These are phyloP conservation scores for Dicycla oo DNA, from an alignment of 2,888 invertebrate species.

Conservation along the genomic window DNA sequence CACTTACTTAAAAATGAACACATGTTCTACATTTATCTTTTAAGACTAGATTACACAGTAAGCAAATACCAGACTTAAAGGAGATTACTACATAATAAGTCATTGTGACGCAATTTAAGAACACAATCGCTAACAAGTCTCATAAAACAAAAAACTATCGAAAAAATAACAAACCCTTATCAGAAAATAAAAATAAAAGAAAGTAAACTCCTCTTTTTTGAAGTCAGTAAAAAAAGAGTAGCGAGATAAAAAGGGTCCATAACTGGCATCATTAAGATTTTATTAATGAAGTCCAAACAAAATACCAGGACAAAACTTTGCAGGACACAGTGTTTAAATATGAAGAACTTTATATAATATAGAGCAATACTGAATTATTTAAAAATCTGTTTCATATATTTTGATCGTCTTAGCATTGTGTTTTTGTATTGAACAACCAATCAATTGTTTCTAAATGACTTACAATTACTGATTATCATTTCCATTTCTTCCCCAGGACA, in stretches of 20 bases:
- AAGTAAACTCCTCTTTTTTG: neutral
- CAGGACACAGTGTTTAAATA: neutral
- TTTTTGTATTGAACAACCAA: neutral
- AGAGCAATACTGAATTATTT: no score
- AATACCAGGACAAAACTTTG: neutral
- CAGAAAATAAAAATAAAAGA: conserved; percentile 1
- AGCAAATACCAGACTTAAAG: neutral
- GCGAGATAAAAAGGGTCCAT: neutral
- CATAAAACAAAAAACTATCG: neutral
- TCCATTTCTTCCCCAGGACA: conserved; percentile 64
- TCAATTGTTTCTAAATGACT: neutral
- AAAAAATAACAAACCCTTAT: neutral
- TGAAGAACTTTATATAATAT: no score
- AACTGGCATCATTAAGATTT: neutral
- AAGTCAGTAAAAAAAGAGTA: neutral
- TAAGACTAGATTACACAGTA: conserved; percentile 6
- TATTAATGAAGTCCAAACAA: neutral
- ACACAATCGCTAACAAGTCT: neutral
- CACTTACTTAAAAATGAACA: neutral
- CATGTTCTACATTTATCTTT: conserved; percentile 21
- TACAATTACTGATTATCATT: neutral
- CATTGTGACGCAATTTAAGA: neutral
- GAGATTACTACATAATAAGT: conserved; percentile 1
- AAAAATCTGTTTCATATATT: neutral
- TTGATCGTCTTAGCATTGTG: neutral